Evolutionary conservation across 2,797 vertebrate species (phyloP), one percentile per base, ranked within the genome.

Genomic region (Naso thynnoides): DNA sequence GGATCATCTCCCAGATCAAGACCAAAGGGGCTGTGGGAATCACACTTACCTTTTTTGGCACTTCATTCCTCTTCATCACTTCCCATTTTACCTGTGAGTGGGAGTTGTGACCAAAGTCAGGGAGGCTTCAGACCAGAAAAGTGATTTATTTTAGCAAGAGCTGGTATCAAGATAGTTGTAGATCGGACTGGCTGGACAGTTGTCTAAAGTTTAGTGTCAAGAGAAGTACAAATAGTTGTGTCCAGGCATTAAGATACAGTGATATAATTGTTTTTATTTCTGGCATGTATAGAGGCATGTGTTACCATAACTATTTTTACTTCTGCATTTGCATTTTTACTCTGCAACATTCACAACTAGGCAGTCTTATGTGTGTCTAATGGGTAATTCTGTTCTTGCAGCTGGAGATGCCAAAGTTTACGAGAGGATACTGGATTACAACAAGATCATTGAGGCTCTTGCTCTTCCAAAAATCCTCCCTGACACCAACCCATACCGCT

Each of bases 51-150:
- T 98, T 99, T 84, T 99, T 99, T 39, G 98, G 98, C 72, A 99
- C 97, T 8, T 99, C 98, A 26, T 97, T 99, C 90, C 97, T 99
- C 58, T 99, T 99, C 89, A 96, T 99, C 88, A 99, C 97, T 0
- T 99, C 98, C 10, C 98, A 99, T 89, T 99, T 99, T 83, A 99
- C 98, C 63, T 99, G 98, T 99, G 84, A 97, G 97, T 94, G 6
- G 3, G 0, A 44, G 8, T 7, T 42, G 57, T 19, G n/a, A 2
- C 7, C 13, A 44, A 6, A 26, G 27, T 56, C 36, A 42, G 9
- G 9, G 31, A 57, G 11, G 23, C 27, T 16, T 36, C 26, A 54
- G 33, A 27, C n/a, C 21, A 18, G 16, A 64, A 29, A 23, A 68
- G 16, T 5, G 6, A 24, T 50, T 47, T 44, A 42, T 27, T 8